Evolutionary conservation across 2,113 vertebrate species (phyloP).

Genomic region (Coptodon bakossiorum): DNA sequence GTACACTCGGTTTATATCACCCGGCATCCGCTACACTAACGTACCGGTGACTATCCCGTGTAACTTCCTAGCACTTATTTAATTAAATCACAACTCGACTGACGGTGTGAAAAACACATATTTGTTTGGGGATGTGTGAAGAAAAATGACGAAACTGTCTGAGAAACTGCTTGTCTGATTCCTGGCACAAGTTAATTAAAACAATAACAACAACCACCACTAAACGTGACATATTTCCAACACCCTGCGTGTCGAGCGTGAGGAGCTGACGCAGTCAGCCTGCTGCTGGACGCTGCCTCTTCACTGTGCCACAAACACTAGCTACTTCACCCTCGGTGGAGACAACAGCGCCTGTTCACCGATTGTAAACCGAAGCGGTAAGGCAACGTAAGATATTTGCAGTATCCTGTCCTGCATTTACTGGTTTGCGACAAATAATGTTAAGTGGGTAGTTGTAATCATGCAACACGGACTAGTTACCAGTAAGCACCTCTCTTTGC

Average conservation of each 20-base stretch:
- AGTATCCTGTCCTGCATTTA: neutral
- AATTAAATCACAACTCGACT: neutral
- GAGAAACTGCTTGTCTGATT: neutral
- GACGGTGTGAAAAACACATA: neutral
- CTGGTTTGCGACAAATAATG: neutral
- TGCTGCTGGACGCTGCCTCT: neutral
- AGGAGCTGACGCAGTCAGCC: slow-evolving; percentile 29
- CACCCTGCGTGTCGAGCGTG: slow-evolving; percentile 13
- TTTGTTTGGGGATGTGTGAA: neutral
- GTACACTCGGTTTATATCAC: slow-evolving; percentile 20
- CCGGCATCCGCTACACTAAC: neutral
- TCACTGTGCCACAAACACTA: slow-evolving; percentile 4
- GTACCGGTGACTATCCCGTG: accelerated
- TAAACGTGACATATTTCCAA: slow-evolving; percentile 28
- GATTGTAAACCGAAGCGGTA: slow-evolving; percentile 48
- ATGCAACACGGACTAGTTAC: slow-evolving; percentile 1
- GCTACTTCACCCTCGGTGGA: slow-evolving; percentile 13
- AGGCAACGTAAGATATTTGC: slow-evolving; percentile 14
- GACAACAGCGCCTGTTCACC: slow-evolving; percentile 33
- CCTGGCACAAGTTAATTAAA: neutral
- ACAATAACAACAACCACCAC: neutral
- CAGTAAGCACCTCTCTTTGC: neutral
- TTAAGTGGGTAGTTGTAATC: neutral
- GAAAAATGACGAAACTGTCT: neutral
- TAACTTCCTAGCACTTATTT: neutral